These are phyloP conservation scores for Tethya wilhelma DNA, from an alignment of 37 sponge, comb jelly and placozoan genomes.

Conservation along the genomic window DNA sequence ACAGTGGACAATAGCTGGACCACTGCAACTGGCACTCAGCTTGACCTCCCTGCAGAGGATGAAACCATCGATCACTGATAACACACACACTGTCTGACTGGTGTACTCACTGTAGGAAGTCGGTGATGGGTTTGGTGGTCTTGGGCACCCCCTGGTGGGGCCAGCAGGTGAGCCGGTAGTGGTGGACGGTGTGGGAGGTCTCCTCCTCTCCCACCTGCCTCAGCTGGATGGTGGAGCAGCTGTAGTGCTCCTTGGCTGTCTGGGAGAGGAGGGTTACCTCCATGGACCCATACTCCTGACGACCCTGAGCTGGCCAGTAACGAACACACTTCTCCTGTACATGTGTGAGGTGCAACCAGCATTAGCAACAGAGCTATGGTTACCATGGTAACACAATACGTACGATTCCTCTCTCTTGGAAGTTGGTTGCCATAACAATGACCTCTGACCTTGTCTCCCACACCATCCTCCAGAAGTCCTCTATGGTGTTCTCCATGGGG, in stretches of 20 bases:
- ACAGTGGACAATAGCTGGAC: constrained; percentile 82
- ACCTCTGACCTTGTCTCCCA: constrained; percentile 63
- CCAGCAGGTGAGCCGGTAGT: constrained; percentile 87
- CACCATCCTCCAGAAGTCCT: constrained; percentile 90
- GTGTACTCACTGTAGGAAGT: constrained; percentile 33
- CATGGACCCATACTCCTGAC: constrained; percentile 53
- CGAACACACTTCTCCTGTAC: constrained; percentile 72
- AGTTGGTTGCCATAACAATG: constrained; percentile 82
- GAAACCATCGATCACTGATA: background rate
- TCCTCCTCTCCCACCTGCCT: constrained; percentile 40
- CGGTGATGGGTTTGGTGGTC: constrained; percentile 44
- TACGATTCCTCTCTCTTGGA: constrained; percentile 67
- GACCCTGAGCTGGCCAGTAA: constrained; percentile 84
- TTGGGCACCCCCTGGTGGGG: constrained; percentile 86
- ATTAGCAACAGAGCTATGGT: background rate
- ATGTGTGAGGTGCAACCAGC: background rate
- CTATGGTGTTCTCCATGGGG: constrained; percentile 64
- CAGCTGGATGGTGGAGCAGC: constrained; percentile 38
- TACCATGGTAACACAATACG: background rate
- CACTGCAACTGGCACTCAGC: constrained; percentile 28
- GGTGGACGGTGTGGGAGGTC: constrained; percentile 63
- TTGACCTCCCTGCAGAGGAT: constrained; percentile 8
- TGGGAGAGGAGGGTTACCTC: constrained; percentile 50
- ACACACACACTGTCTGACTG: constrained; percentile 6
- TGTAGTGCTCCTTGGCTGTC: constrained; percentile 18